phyloP scores from a whole-genome alignment of 2,888 invertebrate genomes.

The Coecobrya sp. region DNA sequence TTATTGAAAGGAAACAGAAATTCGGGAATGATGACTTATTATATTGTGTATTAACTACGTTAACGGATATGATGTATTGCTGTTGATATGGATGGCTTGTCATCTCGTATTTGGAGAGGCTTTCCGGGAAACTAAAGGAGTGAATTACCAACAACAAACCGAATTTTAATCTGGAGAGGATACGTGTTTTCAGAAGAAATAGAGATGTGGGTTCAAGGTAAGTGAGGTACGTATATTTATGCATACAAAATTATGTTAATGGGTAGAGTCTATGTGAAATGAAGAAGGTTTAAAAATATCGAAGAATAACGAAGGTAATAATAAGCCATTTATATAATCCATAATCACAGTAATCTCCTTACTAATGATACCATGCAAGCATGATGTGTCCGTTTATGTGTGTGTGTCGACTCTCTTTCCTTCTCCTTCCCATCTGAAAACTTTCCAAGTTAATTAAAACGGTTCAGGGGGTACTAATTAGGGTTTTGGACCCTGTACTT shows the following conservation, averaged over 20 bases:
- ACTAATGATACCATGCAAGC: constrained; percentile 21
- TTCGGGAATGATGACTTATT: no score
- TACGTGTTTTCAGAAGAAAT: background rate
- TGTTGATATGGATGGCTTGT: no score
- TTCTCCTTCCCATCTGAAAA: background rate
- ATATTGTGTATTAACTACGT: no score
- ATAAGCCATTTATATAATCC: constrained; percentile 8
- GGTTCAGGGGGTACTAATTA: constrained; percentile 51
- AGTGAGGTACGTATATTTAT: background rate
- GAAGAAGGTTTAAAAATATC: background rate
- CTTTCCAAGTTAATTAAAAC: constrained; percentile 55
- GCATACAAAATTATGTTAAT: background rate
- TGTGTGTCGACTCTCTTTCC: background rate
- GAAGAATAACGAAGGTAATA: background rate
- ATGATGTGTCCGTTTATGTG: background rate
- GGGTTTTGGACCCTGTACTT: background rate
- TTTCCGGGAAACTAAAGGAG: background rate
- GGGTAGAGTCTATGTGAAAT: background rate
- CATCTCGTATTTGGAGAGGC: no score
- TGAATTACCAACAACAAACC: background rate
- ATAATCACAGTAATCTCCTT: constrained; percentile 30
- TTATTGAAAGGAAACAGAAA: background rate
- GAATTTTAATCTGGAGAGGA: background rate
- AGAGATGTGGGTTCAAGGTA: background rate
- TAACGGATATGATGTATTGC: no score